Conservation (phyloP, 1,140 invertebrate species). For the Pemphigus obesinymphae region DNA sequence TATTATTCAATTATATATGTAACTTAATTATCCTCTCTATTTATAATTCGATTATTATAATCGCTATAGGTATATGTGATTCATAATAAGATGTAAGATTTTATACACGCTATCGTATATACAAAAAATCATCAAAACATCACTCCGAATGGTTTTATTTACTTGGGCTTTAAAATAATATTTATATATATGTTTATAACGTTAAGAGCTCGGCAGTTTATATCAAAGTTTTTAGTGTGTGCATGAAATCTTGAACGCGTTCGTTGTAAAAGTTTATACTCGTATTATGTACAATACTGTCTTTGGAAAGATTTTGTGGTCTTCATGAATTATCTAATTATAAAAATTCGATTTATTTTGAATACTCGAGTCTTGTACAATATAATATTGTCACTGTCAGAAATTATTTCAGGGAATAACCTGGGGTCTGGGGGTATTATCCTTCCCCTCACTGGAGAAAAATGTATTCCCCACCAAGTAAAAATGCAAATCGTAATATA, state of each 20-base stretch:
- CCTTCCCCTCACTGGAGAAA: too few species aligned
- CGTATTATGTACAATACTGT: neutral
- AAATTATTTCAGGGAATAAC: too few species aligned
- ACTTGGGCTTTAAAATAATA: neutral
- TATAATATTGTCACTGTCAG: too few species aligned
- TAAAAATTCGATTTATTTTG: slow-evolving; percentile 5
- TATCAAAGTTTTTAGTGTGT: neutral
- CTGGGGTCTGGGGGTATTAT: too few species aligned
- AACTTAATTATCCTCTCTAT: too few species aligned
- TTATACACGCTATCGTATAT: too few species aligned
- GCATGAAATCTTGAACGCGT: neutral
- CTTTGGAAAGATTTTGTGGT: neutral
- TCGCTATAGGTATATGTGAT: neutral
- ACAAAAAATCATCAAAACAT: neutral
- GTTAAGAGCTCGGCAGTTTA: neutral
- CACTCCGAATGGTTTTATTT: neutral
- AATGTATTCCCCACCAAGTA: too few species aligned
- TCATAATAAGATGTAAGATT: neutral
- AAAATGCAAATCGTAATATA: too few species aligned
- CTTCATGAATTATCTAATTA: neutral
- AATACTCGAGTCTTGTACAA: too few species aligned
- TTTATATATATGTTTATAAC: neutral
- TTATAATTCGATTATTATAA: too few species aligned
- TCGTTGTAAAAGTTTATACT: neutral
- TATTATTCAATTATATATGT: too few species aligned